Evolutionary conservation across 2,113 vertebrate genomes (phyloP).

Genomic region (Phocoena phocoena): DNA sequence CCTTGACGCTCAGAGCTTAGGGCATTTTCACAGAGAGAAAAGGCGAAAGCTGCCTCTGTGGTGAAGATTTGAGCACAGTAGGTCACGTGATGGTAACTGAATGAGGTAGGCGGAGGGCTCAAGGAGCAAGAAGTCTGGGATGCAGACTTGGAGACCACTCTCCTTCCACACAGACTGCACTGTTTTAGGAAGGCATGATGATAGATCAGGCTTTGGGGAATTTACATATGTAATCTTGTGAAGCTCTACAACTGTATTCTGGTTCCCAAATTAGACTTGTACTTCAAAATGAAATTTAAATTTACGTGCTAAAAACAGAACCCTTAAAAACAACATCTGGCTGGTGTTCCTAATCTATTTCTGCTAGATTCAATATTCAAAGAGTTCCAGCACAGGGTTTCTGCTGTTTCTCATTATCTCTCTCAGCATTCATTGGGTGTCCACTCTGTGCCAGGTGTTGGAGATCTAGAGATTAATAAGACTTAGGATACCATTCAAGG

Average conservation of each 20-base stretch:
- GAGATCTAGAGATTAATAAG: constrained; percentile 16
- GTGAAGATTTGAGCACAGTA: not conserved
- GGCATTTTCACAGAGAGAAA: constrained; percentile 13
- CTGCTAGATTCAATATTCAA: constrained; percentile 62
- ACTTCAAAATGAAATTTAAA: constrained; percentile 76
- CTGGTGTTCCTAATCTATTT: constrained; percentile 69
- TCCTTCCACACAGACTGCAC: constrained; percentile 21
- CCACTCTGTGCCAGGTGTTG: not conserved
- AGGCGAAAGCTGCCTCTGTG: not conserved
- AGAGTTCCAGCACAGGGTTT: constrained; percentile 45
- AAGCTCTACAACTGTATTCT: constrained; percentile 74
- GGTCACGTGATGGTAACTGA: not conserved
- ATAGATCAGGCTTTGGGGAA: constrained; percentile 58
- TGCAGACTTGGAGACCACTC: not conserved
- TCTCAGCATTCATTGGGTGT: not conserved
- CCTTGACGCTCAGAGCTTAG: not conserved
- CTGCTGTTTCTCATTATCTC: constrained; percentile 31
- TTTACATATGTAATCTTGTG: constrained; percentile 73
- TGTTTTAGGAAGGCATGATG: constrained; percentile 42
- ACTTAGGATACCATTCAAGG: not conserved
- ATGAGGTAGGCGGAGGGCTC: not conserved
- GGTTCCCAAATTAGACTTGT: constrained; percentile 73
- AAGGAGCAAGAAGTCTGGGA: not conserved
- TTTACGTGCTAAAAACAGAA: constrained; percentile 74
- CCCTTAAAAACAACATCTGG: constrained; percentile 79